These are phyloP conservation scores for Oceanodroma leucorhoa DNA, from an alignment of 2,797 vertebrate genomes.

Conservation along the genomic window DNA sequence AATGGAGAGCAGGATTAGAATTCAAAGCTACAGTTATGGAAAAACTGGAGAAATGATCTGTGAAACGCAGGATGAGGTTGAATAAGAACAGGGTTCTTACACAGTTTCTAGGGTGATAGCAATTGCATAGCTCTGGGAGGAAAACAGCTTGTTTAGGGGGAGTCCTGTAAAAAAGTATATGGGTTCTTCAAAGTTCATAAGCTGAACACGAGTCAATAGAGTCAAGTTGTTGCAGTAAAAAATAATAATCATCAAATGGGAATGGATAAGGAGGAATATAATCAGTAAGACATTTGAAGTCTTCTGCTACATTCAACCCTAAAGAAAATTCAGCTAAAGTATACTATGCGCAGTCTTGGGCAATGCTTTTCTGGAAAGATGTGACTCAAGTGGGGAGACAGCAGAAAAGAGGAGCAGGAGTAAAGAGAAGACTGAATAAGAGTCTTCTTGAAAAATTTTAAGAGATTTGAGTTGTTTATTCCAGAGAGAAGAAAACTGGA, in stretches of 20 bases:
- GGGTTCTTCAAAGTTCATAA: background rate
- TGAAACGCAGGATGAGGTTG: background rate
- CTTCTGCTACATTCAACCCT: background rate
- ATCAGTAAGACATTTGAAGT: background rate
- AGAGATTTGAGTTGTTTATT: conserved; percentile 24
- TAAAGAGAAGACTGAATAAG: background rate
- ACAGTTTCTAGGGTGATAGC: background rate
- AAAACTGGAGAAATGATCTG: background rate
- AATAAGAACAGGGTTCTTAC: background rate
- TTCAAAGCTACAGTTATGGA: background rate
- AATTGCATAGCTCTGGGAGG: background rate
- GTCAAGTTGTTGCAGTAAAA: background rate
- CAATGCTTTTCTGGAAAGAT: background rate
- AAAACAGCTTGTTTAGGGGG: background rate
- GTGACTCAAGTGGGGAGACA: background rate
- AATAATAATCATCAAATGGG: background rate
- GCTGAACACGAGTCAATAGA: background rate
- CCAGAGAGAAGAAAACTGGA: background rate
- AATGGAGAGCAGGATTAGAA: background rate
- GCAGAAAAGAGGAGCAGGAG: background rate
- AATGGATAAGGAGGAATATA: background rate
- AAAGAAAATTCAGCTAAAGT: background rate
- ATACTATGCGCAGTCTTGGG: background rate
- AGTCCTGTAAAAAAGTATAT: background rate
- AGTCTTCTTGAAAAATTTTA: background rate